Evolutionary conservation across 2,888 invertebrate genomes (phyloP), one percentile per base, ranked within the genome.

Genomic region (Lacanobia oleracea): DNA sequence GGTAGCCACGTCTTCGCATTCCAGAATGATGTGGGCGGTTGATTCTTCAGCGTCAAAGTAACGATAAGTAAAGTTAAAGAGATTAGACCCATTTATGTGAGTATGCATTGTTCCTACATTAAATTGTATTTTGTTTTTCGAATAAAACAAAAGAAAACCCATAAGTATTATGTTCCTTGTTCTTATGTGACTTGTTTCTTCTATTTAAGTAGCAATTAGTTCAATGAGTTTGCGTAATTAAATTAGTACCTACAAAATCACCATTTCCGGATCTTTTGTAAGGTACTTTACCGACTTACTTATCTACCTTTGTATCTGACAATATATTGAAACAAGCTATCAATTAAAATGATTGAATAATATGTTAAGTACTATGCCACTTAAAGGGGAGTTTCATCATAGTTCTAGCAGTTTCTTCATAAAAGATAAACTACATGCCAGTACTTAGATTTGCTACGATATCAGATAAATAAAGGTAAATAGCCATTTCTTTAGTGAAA

Each of bases 391-490:
- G 56, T 76, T 76, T 71, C 67, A 77, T 50, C 51, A 72, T 56
- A 18, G 56, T 74, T 66, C 40, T 23, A 77, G 40, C 51, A 51
- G 12, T 72, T 79, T 69, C 77, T 57, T 74, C 43, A 61, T 68
- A 54, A 37, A 40, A 56, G 9, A 53, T 43, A 45, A n/a, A 60
- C 7, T 27, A 43, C 12, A 43, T 14, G 21, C 40, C 40, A 53
- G 9, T 40, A 56, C n/a, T 12, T 60, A 59, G 45, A 64, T 65
- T 64, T 48, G n/a, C 45, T 57, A 14, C 27, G 43, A 53, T 70
- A 69, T n/a, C 33, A 64, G 64, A 75, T 80, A 61, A 53, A 7
- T n/a, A 77, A 75, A 64, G 37, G 61, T 67, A 57, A 64, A 67
- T 78, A 57, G 50, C 65, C 27, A 56, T 50, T 77, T 57, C 43